Conservation (phyloP, 1,140 invertebrate genomes). For the Achroia grisella region DNA sequence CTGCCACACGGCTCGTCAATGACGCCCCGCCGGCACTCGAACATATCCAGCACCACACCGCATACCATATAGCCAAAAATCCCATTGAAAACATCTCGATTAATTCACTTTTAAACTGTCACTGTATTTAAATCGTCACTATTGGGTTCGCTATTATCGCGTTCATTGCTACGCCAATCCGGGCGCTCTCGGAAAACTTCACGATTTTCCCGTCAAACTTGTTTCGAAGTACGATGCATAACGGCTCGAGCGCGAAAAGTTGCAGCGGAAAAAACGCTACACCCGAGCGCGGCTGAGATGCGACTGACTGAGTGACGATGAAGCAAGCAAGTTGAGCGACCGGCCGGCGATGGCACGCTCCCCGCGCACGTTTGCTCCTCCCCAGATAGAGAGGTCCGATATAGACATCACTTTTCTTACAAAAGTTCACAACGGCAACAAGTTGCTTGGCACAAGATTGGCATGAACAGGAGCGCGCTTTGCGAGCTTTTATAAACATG, state of each 20-base stretch:
- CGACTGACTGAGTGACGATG: slow-evolving; percentile 52
- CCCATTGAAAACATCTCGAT: slow-evolving; percentile 61
- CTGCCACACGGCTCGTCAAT: slow-evolving; percentile 67
- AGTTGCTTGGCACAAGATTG: slow-evolving; percentile 68
- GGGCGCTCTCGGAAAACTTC: slow-evolving; percentile 58
- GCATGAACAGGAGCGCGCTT: slow-evolving; percentile 70
- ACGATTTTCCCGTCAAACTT: slow-evolving; percentile 72
- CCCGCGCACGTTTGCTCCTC: slow-evolving; percentile 58
- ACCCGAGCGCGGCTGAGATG: slow-evolving; percentile 32
- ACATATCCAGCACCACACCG: slow-evolving; percentile 49
- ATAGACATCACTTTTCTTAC: slow-evolving; percentile 33
- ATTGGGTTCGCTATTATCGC: slow-evolving; percentile 41
- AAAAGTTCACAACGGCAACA: slow-evolving; percentile 70
- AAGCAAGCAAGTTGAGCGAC: slow-evolving; percentile 52
- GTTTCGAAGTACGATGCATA: slow-evolving; percentile 67
- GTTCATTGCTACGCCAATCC: slow-evolving; percentile 58
- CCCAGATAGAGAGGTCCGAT: slow-evolving; percentile 52
- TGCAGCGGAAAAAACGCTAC: slow-evolving; percentile 23
- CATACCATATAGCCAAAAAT: slow-evolving; percentile 56
- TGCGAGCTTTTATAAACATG: slow-evolving; percentile 71
- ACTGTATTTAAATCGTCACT: slow-evolving; percentile 61
- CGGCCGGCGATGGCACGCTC: slow-evolving; percentile 38
- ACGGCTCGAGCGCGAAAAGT: slow-evolving; percentile 36
- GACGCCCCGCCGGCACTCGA: slow-evolving; percentile 45
- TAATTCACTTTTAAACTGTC: slow-evolving; percentile 52